Conservation (phyloP, 2,113 vertebrate genomes). For the Aptenodytes patagonicus region DNA sequence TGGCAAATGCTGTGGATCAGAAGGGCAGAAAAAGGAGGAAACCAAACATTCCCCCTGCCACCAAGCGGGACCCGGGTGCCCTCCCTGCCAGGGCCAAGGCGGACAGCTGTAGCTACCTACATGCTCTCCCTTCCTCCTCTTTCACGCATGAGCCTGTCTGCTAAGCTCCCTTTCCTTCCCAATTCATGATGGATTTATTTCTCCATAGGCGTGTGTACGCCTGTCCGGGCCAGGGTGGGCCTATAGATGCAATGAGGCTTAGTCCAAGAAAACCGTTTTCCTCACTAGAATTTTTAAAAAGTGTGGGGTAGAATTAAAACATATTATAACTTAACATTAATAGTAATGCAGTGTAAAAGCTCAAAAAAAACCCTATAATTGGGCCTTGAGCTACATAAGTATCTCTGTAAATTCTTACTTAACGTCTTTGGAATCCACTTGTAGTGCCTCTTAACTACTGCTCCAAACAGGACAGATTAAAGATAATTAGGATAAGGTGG, state of each 20-base stretch:
- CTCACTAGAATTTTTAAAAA: neutral
- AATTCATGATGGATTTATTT: neutral
- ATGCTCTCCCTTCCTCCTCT: neutral
- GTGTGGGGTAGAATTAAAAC: neutral
- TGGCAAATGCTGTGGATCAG: neutral
- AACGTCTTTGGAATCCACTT: neutral
- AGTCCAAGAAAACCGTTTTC: neutral
- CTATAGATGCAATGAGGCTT: accelerated
- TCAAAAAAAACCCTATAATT: neutral
- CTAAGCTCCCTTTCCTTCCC: neutral
- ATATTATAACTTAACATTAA: neutral
- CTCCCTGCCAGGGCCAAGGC: neutral
- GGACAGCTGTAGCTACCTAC: neutral
- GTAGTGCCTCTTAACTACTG: neutral
- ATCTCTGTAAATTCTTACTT: neutral
- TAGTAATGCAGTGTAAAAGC: neutral
- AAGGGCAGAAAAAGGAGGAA: neutral
- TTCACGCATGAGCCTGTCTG: neutral
- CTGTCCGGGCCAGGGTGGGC: accelerated
- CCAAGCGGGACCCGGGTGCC: accelerated
- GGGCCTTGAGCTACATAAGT: neutral
- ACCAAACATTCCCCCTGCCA: neutral
- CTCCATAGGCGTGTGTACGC: neutral
- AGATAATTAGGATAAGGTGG: neutral
- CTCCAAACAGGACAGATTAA: neutral